Conservation (phyloP, 2,113 vertebrate genomes). For the Zootoca vivipara region DNA sequence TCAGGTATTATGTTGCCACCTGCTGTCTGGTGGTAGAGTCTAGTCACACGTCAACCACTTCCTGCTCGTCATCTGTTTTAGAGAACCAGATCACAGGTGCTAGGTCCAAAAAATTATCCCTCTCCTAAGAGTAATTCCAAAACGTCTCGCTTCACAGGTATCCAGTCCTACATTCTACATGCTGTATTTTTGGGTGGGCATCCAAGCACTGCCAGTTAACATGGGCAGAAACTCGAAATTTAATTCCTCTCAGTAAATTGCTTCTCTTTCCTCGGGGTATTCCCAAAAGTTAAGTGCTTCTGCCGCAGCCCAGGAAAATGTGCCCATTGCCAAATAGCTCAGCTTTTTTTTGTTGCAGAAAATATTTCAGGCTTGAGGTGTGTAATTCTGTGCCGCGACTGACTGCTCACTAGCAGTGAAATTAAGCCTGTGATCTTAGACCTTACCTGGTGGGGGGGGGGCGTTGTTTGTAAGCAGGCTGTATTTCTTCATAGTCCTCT, state of each 20-base stretch:
- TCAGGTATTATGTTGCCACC: not conserved
- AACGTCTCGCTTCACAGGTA: too few species aligned
- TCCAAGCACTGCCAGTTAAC: not conserved
- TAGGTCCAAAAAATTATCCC: not conserved
- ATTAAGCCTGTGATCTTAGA: not conserved
- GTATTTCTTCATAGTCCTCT: too few species aligned
- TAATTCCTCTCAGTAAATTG: not conserved
- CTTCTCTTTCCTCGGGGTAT: not conserved
- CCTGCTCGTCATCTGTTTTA: not conserved
- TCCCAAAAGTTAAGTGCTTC: not conserved
- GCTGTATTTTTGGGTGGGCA: not conserved
- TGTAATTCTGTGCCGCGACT: too few species aligned
- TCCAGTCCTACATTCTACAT: too few species aligned
- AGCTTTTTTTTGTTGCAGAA: not conserved
- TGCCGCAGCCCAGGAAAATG: not conserved
- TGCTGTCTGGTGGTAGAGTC: not conserved
- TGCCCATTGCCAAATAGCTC: not conserved
- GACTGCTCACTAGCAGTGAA: too few species aligned
- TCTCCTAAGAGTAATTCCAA: not conserved
- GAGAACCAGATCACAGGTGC: too few species aligned
- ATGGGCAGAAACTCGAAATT: not conserved
- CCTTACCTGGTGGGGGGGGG: not conserved
- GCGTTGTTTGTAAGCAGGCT: too few species aligned
- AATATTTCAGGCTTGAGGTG: not conserved
- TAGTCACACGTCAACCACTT: not conserved